Base-by-base conservation (phyloP, 1,140 invertebrate genomes). In the Drepana arcuata region DNA sequence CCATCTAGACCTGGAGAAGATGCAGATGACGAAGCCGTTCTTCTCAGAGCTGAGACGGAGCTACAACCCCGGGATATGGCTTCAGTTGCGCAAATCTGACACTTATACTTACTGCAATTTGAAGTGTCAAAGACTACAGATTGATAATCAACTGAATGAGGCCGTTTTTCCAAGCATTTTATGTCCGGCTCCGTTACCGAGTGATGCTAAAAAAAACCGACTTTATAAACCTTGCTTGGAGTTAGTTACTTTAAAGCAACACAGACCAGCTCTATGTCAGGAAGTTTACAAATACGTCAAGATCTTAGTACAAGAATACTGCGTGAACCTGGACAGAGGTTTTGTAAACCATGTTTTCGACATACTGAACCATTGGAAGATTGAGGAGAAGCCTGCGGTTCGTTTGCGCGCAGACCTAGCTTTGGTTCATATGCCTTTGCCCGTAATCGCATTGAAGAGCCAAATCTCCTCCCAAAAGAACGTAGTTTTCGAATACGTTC, bases 11-110 rank as follows among this genome's bases (percentile, higher is more conserved):
- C 87, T 95, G 42, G 86, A 88, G 30, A 92, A 92, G 63, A 94
- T 95, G 93, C 90, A 91, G 47, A 94, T 95, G 91, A 90, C 91
- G 0, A 93, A 93, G 65, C 93, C 93, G 1, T 95, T 94, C 67
- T 93, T 91, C 70, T 92, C 92, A 1, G 91, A 92, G 58, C 60
- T 95, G 14, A 73, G 90, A 38, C 83, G 93, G 26, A 89, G 86
- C 0, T 92, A 92, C 58, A 87, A 86, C 34, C 92, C 93, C n/a
- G 92, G 88, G 2, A 37, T 94, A 13, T 93, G 91, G 89, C 53
- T 91, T 21, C 92, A 94, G 50, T 86, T 88, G 43, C 83, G 92
- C 26, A 87, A 87, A 57, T 93, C 93, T 0, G 69, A 88, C 24
- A 89, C 90, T 39, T 86, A 91, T 34, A 86, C 84, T 6, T 91